Evolutionary conservation across 2,888 invertebrate species (phyloP).

Genomic region (Nomada goodeniana): DNA sequence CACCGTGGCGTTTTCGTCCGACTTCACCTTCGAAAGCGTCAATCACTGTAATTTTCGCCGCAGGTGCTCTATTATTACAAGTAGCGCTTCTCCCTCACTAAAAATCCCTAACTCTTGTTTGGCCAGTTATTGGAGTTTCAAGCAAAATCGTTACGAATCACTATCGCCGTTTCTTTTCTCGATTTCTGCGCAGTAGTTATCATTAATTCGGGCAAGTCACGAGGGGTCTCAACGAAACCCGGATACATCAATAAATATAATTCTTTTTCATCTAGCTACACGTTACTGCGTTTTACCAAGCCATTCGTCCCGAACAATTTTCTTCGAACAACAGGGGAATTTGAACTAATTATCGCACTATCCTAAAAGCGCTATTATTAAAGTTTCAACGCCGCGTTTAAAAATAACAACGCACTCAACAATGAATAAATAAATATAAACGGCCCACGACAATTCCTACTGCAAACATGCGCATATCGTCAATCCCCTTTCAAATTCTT

Average conservation of each 20-base stretch:
- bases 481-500: too few relatives aligned
- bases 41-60: constrained; percentile 48
- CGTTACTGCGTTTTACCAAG: too few relatives aligned
- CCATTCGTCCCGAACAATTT: too few relatives aligned
- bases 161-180: not conserved
- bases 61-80: constrained; percentile 40
- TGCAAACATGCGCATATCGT: too few relatives aligned
- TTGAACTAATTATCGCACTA: too few relatives aligned
- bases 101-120: not conserved
- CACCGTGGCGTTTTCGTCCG: constrained; percentile 10
- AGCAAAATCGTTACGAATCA: constrained; percentile 6
- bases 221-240: not conserved
- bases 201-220: not conserved
- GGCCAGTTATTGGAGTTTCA: constrained; percentile 19
- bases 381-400: too few relatives aligned
- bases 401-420: too few relatives aligned
- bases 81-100: not conserved
- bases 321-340: too few relatives aligned
- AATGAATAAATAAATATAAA: too few relatives aligned
- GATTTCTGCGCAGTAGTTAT: not conserved
- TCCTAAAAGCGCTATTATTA: too few relatives aligned
- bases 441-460: too few relatives aligned
- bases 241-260: not conserved
- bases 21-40: constrained; percentile 19
- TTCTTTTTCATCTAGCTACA: not conserved